Evolutionary conservation across 2,888 invertebrate species (phyloP), one percentile per base, ranked within the genome.

Genomic region (Pilophorus perplexus): DNA sequence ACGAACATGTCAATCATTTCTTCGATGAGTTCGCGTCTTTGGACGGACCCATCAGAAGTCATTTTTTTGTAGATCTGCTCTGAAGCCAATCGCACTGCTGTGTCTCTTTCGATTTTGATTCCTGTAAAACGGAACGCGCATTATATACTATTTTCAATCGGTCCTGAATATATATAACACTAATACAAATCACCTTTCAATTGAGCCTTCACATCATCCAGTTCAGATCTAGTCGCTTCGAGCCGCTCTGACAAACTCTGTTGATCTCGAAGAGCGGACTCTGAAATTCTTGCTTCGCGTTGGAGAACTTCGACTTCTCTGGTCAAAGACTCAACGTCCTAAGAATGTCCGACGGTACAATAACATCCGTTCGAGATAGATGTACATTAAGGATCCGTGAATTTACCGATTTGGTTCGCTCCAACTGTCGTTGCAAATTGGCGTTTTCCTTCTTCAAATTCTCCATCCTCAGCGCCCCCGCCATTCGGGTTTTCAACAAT

Each of bases 1-100:
- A 12, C 64, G 33, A 23, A 64, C 64, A 37, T 27, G 25, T 64
- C 64, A 12, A 64, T 50, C 64, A 64, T 64, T 14, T 64, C 64
- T 25, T 64, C 64, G 27, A 64, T 64, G 2, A 50, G 10, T 37
- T 52, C 38, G 14, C 64, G 27, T 16, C 52, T 10, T 16, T 64
- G 64, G 12, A 38, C 18, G 10, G 50, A 50, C 3, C 52, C 25
- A n/a, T 50, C 50, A 2, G 64, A 33, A 4, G 37, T 38, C 38
- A 48, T 52, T 33, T 62, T 62, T 20, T 62, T 62, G 38, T 50
- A 37, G 5, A 64, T 50, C 22, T 50, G 64, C 22, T 64, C 64
- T 5, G 64, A 64, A 37, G 64, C 64, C 14, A 64, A 38, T 12
- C 64, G 33, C 16, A 64, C 64, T 8, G 64, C 64, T 1, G 64